Evolutionary conservation across 92 coral and sea anemone species (phyloP), one percentile per base, ranked within the genome.

Genomic region (Epizoanthus fatuus): DNA sequence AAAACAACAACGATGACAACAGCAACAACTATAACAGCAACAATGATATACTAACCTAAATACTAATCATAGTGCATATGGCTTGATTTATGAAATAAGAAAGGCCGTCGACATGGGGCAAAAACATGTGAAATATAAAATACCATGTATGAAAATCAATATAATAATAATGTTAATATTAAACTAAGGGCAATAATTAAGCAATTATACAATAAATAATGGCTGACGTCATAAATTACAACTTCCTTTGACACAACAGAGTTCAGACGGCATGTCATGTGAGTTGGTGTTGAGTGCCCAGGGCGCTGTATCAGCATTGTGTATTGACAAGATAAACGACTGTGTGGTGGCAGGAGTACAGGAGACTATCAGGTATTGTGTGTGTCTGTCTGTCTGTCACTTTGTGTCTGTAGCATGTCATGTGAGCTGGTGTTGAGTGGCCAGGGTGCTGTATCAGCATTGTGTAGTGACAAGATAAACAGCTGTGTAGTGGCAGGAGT

Each of bases 291-390:
- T 97, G 42, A 95, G 95, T 69, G 98, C 98, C 35, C 98, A 93
- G 57, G 98, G 99, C 53, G 92, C 97, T 51, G 98, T 97, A 3
- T 93, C 99, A 54, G 99, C 99, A 5, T 73, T 97, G 76, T 97
- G 99, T 80, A 97, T 97, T 37, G 99, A 97, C 74, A 89, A 97
- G 73, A 87, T 86, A 35, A 97, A 97, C 62, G 99, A 98, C 37
- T 97, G 98, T 77, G 91, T 97, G 29, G 99, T 92, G 63, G 95
- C 98, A 32, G 99, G 99, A 40, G 95, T 97, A 37, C 99, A 97
- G 53, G 98, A 97, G 53, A 84, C 88, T 3, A 95, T 95, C 64
- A 91, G 95, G 98, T 88, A 78, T 49, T 84, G 16, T 38, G 22
- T 40, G 7, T 25, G 52, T 7, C 6, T 49, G 53, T 49, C 0